These are phyloP conservation scores for Poeciliopsis retropinna DNA, from an alignment of 2,113 vertebrate species.

Conservation along the genomic window DNA sequence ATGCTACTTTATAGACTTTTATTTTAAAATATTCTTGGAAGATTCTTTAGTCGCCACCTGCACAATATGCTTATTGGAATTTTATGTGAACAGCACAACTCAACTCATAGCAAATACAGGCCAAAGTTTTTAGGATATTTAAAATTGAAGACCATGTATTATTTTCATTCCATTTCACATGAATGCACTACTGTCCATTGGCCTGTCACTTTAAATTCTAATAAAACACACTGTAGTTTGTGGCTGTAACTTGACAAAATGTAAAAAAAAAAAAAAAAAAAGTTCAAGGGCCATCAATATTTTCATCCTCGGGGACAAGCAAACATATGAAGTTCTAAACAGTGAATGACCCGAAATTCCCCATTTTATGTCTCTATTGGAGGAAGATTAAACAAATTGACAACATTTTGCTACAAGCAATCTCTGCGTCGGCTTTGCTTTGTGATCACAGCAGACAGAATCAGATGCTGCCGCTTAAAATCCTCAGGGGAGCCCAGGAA, in stretches of 20 bases:
- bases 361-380: slow-evolving; percentile 25
- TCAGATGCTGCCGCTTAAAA: slow-evolving; percentile 31
- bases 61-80: background rate
- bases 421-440: slow-evolving; percentile 13
- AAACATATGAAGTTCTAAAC: slow-evolving; percentile 29
- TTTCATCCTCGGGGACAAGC: background rate
- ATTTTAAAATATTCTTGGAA: background rate
- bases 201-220: too few relatives aligned
- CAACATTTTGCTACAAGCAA: slow-evolving; percentile 18
- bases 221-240: background rate
- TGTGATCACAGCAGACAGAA: slow-evolving; percentile 37
- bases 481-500: slow-evolving; percentile 25
- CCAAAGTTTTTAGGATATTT: too few relatives aligned
- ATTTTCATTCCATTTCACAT: too few relatives aligned
- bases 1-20: slow-evolving; percentile 22
- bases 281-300: background rate
- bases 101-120: too few relatives aligned
- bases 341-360: slow-evolving; percentile 37
- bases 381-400: slow-evolving; percentile 45
- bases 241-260: background rate
- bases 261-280: background rate
- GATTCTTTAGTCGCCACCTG: background rate
- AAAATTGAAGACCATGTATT: too few relatives aligned
- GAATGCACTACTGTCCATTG: too few relatives aligned
- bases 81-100: too few relatives aligned